These are phyloP conservation scores for Muscicapa striata DNA, from an alignment of 2,797 vertebrate species.

Conservation along the genomic window DNA sequence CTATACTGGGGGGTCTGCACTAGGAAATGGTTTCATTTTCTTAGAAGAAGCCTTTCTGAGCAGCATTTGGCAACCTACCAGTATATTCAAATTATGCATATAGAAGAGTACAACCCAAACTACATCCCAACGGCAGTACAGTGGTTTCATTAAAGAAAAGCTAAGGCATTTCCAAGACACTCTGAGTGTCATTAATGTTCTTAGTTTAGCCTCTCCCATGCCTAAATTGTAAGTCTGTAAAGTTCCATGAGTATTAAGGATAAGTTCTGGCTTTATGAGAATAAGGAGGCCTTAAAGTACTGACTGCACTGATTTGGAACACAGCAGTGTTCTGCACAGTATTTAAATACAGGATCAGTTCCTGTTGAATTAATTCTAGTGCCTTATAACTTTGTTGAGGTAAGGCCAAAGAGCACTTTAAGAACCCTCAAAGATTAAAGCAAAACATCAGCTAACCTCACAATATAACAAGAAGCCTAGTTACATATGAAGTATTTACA, in stretches of 20 bases:
- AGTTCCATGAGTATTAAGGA: not conserved
- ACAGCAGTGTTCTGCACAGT: not conserved
- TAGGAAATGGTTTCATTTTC: not conserved
- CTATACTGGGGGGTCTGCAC: not conserved
- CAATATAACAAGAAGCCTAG: not conserved
- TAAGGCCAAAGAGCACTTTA: not conserved
- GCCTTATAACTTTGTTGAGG: not conserved
- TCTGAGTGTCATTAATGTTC: not conserved
- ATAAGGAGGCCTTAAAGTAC: not conserved
- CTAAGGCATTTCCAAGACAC: not conserved
- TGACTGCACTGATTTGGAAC: not conserved
- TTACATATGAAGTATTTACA: not conserved
- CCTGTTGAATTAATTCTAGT: not conserved
- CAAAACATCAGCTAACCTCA: not conserved
- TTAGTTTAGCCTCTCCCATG: not conserved
- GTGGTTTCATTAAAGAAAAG: not conserved
- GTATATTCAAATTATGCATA: not conserved
- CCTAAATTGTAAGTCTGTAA: not conserved
- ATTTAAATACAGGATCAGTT: not conserved
- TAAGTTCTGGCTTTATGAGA: not conserved
- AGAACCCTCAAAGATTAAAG: not conserved
- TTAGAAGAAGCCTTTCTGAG: not conserved
- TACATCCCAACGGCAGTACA: accelerated
- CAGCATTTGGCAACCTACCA: not conserved
- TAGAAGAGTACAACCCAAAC: not conserved